Conservation (phyloP, 2,888 invertebrate species). For the Hypercompe scribonia region DNA sequence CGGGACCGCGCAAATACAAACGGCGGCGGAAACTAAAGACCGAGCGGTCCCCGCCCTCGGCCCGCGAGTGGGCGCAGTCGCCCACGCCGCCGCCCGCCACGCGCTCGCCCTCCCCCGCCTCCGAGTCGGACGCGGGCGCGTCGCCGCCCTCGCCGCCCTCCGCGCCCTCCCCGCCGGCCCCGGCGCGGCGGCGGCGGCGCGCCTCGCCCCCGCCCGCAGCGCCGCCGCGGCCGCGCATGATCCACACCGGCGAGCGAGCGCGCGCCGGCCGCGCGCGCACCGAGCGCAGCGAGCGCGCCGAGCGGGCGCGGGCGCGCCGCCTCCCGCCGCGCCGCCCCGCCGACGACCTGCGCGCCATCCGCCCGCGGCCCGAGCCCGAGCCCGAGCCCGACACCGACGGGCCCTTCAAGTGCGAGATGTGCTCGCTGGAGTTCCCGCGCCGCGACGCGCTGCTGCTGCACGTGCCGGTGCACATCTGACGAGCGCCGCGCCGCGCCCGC, state of each 20-base stretch:
- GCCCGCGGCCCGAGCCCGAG: slow-evolving; percentile 44
- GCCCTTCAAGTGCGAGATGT: slow-evolving; percentile 94
- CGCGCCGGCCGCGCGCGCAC: slow-evolving; percentile 57
- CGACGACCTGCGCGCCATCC: slow-evolving; percentile 77
- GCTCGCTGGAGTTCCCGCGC: slow-evolving; percentile 91
- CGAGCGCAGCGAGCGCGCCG: slow-evolving; percentile 63
- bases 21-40: slow-evolving; percentile 91
- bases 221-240: slow-evolving; percentile 90
- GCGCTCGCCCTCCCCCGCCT: slow-evolving; percentile 57
- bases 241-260: not conserved
- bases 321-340: slow-evolving; percentile 77
- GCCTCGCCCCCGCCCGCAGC: slow-evolving; percentile 75
- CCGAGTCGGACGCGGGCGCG: slow-evolving; percentile 54
- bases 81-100: slow-evolving; percentile 42
- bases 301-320: slow-evolving; percentile 63
- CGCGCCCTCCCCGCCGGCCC: slow-evolving; percentile 28
- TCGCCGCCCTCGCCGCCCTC: slow-evolving; percentile 32
- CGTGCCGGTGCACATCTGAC: slow-evolving; percentile 94
- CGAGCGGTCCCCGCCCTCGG: slow-evolving; percentile 56
- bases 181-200: slow-evolving; percentile 65
- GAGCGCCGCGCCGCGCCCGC: slow-evolving; percentile 21
- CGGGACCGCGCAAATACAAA: slow-evolving; percentile 93
- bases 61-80: slow-evolving; percentile 55
- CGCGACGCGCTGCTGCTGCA: slow-evolving; percentile 91
- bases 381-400: slow-evolving; percentile 73